Conservation (phyloP, 2,113 vertebrate species). For the Naja naja region DNA sequence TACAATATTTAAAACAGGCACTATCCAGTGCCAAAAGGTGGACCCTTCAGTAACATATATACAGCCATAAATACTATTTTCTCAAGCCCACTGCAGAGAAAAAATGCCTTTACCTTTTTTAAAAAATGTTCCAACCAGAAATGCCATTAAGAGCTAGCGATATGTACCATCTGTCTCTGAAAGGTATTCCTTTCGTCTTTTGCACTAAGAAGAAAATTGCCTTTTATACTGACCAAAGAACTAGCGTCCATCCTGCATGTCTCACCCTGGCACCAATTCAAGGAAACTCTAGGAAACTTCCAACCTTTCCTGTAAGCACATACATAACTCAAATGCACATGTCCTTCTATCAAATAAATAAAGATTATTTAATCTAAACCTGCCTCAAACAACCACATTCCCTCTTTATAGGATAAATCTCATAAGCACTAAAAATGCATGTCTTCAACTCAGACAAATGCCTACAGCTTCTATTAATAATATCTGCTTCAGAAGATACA, state of each 20-base stretch:
- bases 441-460: not conserved
- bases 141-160: constrained; percentile 47
- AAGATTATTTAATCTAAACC: not conserved
- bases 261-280: not conserved
- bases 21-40: not conserved
- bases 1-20: not conserved
- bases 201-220: not conserved
- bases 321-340: not conserved
- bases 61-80: not conserved
- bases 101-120: constrained; percentile 1
- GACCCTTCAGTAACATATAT: not conserved
- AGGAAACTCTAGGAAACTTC: not conserved
- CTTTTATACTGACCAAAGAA: not conserved
- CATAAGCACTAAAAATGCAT: not conserved
- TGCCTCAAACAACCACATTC: not conserved
- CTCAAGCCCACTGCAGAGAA: not conserved
- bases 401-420: not conserved
- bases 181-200: constrained; percentile 33
- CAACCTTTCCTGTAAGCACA: not conserved
- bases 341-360: not conserved
- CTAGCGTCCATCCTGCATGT: not conserved
- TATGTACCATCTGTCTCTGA: constrained; percentile 58
- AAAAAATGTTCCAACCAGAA: constrained; percentile 38
- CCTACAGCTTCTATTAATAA: not conserved
- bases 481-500: not conserved